Evolutionary conservation across 2,113 vertebrate species (phyloP).

Genomic region (Thunnus maccoyii): DNA sequence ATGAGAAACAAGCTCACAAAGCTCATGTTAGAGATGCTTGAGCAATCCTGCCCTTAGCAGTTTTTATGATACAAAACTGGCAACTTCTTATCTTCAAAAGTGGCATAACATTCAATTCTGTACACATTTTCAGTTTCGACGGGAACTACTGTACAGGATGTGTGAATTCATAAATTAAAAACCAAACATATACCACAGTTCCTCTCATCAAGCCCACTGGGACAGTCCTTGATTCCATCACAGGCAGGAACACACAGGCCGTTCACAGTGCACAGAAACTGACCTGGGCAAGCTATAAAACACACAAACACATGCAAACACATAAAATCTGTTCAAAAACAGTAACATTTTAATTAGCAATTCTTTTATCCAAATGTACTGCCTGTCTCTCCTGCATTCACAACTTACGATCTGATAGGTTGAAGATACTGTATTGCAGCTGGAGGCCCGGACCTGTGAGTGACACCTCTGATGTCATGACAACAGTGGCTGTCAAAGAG

Average conservation of each 20-base stretch:
- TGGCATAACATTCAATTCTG: not conserved
- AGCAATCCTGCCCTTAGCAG: not conserved
- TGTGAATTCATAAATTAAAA: not conserved
- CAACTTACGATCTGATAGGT: slow-evolving; percentile 92
- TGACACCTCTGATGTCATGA: slow-evolving; percentile 91
- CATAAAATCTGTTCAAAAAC: not conserved
- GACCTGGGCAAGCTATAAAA: slow-evolving; percentile 90
- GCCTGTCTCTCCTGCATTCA: not conserved
- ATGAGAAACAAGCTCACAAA: not conserved
- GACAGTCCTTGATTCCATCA: slow-evolving; percentile 93
- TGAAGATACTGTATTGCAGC: slow-evolving; percentile 90
- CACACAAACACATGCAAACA: slow-evolving; percentile 17
- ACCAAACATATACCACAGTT: slow-evolving; percentile 89
- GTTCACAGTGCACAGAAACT: slow-evolving; percentile 90
- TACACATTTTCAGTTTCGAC: not conserved
- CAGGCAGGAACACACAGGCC: slow-evolving; percentile 93
- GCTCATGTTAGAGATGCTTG: not conserved
- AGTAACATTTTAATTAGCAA: not conserved
- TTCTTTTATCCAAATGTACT: not conserved
- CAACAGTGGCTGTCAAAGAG: slow-evolving; percentile 82
- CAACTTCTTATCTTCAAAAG: not conserved
- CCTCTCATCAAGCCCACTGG: slow-evolving; percentile 92
- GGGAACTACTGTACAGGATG: not conserved
- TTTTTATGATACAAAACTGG: not conserved
- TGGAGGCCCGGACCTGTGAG: slow-evolving; percentile 93